Percentiles rank a stretch among this genome's conserved stretches.
Evolutionary conservation across 30 jellyfish, hydroid and myxozoan species (phyloP).

Genomic region (Pseudorhiza aurosa): DNA sequence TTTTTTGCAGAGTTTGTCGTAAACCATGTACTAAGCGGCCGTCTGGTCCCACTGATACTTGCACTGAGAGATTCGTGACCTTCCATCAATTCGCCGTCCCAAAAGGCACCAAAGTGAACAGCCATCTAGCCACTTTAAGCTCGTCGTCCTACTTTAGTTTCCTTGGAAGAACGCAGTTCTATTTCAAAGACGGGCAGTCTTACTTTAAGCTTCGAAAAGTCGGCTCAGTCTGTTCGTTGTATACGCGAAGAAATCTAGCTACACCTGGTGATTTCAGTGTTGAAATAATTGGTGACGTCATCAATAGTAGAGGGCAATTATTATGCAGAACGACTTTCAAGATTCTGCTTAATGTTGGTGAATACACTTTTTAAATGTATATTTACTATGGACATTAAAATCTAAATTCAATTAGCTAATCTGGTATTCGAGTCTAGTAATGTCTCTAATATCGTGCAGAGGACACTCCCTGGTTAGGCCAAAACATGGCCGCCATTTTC

Average conservation of each 20-base stretch:
- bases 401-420: neutral
- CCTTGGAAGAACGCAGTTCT: slow-evolving; percentile 63
- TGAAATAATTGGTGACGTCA: slow-evolving; percentile 68
- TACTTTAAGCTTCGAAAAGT: slow-evolving; percentile 51
- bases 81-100: slow-evolving; percentile 63
- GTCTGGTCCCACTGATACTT: slow-evolving; percentile 32
- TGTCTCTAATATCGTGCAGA: neutral
- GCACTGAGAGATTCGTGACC: slow-evolving; percentile 49
- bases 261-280: slow-evolving; percentile 72
- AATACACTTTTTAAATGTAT: slow-evolving; percentile 55
- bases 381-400: neutral
- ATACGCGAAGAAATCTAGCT: slow-evolving; percentile 39
- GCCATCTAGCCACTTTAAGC: slow-evolving; percentile 27
- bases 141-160: slow-evolving; percentile 20
- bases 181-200: slow-evolving; percentile 67
- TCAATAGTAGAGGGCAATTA: slow-evolving; percentile 51
- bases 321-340: slow-evolving; percentile 82
- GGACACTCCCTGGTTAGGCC: neutral
- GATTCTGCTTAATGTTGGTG: slow-evolving; percentile 67
- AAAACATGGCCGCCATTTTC: too few relatives aligned
- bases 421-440: too few relatives aligned
- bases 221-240: slow-evolving; percentile 44
- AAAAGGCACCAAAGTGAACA: slow-evolving; percentile 39
- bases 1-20: slow-evolving; percentile 54
- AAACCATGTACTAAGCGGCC: slow-evolving; percentile 63